A percentile compares a stretch with the other conserved stretches of the same genome.
These are phyloP conservation scores for Halcyon malimbica DNA, from an alignment of 2,113 vertebrate genomes.

Conservation along the genomic window DNA sequence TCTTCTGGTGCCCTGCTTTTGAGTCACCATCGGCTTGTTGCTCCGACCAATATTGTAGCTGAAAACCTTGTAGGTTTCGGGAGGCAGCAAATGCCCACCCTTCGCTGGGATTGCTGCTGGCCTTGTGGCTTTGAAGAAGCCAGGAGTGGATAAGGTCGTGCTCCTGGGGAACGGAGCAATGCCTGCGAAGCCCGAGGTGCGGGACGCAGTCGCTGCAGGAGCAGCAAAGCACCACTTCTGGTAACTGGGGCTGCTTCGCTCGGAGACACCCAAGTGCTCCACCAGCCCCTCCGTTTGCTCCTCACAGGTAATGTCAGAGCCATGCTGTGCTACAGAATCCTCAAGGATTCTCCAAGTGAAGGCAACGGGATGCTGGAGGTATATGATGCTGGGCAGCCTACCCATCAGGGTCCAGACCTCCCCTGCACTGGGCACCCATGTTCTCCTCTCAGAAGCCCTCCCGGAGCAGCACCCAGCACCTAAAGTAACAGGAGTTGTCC, in stretches of 20 bases:
- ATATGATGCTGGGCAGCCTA: background rate
- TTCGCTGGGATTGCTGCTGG: background rate
- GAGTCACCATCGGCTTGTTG: background rate
- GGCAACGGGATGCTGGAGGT: background rate
- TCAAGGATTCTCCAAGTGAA: background rate
- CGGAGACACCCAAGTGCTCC: rapidly evolving
- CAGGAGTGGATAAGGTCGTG: background rate
- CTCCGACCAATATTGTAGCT: background rate
- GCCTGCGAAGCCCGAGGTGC: background rate
- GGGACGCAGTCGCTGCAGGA: background rate
- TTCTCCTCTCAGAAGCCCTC: background rate
- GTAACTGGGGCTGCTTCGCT: background rate
- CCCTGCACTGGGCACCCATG: background rate
- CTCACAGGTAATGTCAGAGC: background rate
- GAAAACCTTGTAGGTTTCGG: background rate
- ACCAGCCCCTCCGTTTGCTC: background rate
- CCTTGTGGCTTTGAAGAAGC: background rate
- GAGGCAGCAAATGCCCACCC: background rate
- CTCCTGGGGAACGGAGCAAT: background rate
- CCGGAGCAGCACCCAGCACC: background rate
- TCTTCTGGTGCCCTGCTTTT: background rate
- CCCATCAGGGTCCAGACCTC: background rate
- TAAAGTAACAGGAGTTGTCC: background rate
- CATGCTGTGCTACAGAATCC: background rate
- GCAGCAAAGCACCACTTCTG: background rate